phyloP scores from a whole-genome alignment of 1,140 invertebrate genomes.

The Dreissena polymorpha region DNA sequence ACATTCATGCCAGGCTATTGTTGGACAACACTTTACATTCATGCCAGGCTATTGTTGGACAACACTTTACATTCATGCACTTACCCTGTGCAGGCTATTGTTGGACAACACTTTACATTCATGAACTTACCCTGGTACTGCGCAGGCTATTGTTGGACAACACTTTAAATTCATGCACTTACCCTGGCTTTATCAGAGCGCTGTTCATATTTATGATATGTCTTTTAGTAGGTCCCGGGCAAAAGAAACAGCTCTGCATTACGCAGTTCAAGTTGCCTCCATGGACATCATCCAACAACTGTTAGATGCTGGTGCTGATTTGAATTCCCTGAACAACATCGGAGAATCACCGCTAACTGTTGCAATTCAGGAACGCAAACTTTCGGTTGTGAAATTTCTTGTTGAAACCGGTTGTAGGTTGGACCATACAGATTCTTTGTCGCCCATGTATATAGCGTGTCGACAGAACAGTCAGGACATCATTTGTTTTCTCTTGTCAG shows the following conservation, averaged over 20 bases:
- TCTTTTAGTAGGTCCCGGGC: constrained; percentile 39
- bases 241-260: constrained; percentile 55
- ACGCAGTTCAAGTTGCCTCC: constrained; percentile 55
- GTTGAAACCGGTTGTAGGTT: constrained; percentile 43
- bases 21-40: no score
- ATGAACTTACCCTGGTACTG: no score
- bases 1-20: no score
- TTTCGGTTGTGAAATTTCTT: constrained; percentile 45
- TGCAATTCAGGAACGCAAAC: constrained; percentile 46
- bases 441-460: constrained; percentile 53
- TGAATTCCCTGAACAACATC: constrained; percentile 42
- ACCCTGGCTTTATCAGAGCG: no score
- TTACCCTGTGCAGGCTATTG: no score
- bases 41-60: no score
- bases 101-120: no score
- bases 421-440: constrained; percentile 36
- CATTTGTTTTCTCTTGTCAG: constrained; percentile 51
- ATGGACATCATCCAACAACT: constrained; percentile 38
- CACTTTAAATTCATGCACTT: not conserved
- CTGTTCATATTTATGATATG: not conserved
- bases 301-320: constrained; percentile 36
- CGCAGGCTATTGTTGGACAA: no score
- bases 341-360: constrained; percentile 53
- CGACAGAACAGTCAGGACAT: constrained; percentile 48
- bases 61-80: no score